Evolutionary conservation across 2,113 vertebrate species (phyloP), one percentile per base, ranked within the genome.

Genomic region (Micromys minutus): DNA sequence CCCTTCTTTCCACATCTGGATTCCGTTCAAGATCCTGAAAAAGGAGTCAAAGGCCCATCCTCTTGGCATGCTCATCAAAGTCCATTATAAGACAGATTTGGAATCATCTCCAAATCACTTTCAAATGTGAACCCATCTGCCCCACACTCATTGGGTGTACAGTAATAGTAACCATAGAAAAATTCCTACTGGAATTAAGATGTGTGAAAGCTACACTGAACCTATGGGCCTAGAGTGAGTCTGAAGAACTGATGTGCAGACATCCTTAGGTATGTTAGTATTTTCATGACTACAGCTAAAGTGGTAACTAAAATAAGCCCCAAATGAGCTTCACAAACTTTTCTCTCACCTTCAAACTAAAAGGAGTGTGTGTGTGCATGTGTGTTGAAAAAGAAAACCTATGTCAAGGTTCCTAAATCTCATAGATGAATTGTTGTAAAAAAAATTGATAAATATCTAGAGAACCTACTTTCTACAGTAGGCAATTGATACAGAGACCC

Each of bases 21-120:
- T 92, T 55, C 86, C 94, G 94, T 91, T 87, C 42, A 50, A 84
- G 47, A 63, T 72, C n/a, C 85, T 79, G 86, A 72, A 52, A 87
- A 71, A 84, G 50, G 81, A 95, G 76, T 67, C 50, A 13, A 92
- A 86, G 52, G 90, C 88, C 88, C 95, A 79, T 77, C 91, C 89
- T 87, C 63, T 93, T 86, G 92, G 95, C 95, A 95, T 87, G 80
- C 67, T 75, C 92, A 92, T 95, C 90, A 96, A 97, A 97, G 97
- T 52, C 81, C 85, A 72, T 96, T 95, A 96, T 94, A 50, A 86
- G 59, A 93, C 71, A 36, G 84, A 90, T 83, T 77, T 22, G 10
- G 83, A 85, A 59, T 65, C 72, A 72, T 75, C 88, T 96, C 79
- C 93, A 95, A 96, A 96, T 95, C 94, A 88, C 88, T 97, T 90